Conservation (phyloP, 2,888 invertebrate species). For the Stenichneumon culpator region DNA sequence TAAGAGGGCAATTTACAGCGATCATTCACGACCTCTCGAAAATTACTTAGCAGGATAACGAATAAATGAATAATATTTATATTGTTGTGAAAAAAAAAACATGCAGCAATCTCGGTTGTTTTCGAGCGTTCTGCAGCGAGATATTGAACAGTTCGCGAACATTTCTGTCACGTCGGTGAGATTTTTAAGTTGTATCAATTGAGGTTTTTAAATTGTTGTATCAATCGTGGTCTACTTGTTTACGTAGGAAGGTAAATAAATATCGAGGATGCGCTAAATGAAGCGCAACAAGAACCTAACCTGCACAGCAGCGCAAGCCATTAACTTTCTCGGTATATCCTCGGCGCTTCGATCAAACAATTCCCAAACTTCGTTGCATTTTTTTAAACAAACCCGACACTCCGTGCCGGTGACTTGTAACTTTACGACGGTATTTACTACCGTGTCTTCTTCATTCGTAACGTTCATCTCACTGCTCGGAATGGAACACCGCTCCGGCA, state of each 20-base stretch:
- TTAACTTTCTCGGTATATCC: slow-evolving; percentile 77
- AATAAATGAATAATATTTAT: too few species aligned
- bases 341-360: slow-evolving; percentile 75
- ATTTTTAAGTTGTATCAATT: not conserved
- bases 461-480: slow-evolving; percentile 74
- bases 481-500: slow-evolving; percentile 53
- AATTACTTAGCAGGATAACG: too few species aligned
- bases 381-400: slow-evolving; percentile 78
- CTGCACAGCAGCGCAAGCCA: slow-evolving; percentile 81
- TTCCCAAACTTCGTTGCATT: slow-evolving; percentile 74
- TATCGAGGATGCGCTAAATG: slow-evolving; percentile 9
- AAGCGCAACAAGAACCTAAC: slow-evolving; percentile 73
- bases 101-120: not conserved
- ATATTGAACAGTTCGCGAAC: not conserved
- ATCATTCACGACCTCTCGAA: too few species aligned
- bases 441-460: slow-evolving; percentile 68
- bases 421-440: slow-evolving; percentile 59
- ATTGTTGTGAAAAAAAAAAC: not conserved
- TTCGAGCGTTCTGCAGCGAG: not conserved
- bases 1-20: too few species aligned
- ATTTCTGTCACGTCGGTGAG: not conserved
- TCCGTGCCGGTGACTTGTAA: slow-evolving; percentile 70
- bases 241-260: slow-evolving; percentile 13
- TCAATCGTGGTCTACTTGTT: not conserved
- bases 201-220: not conserved